phyloP scores from a whole-genome alignment of 2,797 vertebrate genomes.

The Furcifer pardalis region DNA sequence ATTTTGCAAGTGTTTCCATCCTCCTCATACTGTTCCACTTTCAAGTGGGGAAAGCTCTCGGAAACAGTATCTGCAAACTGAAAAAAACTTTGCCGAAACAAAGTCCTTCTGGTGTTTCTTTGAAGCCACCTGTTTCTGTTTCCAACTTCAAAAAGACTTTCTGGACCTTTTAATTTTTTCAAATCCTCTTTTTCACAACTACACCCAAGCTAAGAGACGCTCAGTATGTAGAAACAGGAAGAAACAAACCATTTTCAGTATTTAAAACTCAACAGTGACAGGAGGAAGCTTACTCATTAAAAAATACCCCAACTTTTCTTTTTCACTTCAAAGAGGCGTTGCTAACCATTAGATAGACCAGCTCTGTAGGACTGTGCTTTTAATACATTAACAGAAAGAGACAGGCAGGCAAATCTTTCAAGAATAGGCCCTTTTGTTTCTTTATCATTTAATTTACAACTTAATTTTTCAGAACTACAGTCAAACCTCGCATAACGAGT shows the following conservation, averaged over 20 bases:
- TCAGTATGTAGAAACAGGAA: not conserved
- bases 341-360: not conserved
- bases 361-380: not conserved
- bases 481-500: too few relatives aligned
- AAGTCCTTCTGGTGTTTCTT: conserved; percentile 25
- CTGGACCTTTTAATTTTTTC: conserved; percentile 42
- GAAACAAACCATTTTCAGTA: not conserved
- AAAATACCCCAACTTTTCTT: not conserved
- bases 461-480: not conserved
- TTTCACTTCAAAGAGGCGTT: not conserved
- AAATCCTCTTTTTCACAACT: not conserved
- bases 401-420: not conserved
- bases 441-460: not conserved
- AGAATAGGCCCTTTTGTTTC: too few relatives aligned
- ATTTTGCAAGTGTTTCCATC: not conserved
- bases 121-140: conserved; percentile 43
- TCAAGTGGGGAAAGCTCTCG: not conserved
- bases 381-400: not conserved
- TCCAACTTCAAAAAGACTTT: conserved; percentile 35
- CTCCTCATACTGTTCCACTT: conserved; percentile 3
- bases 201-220: conserved; percentile 27
- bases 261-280: fast-evolving
- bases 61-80: not conserved
- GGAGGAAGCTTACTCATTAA: conserved; percentile 13
- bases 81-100: not conserved